A percentile compares a stretch with the other conserved stretches of the same genome.
phyloP scores from a whole-genome alignment of 2,888 invertebrate species.

The Ernsta delagoae region DNA sequence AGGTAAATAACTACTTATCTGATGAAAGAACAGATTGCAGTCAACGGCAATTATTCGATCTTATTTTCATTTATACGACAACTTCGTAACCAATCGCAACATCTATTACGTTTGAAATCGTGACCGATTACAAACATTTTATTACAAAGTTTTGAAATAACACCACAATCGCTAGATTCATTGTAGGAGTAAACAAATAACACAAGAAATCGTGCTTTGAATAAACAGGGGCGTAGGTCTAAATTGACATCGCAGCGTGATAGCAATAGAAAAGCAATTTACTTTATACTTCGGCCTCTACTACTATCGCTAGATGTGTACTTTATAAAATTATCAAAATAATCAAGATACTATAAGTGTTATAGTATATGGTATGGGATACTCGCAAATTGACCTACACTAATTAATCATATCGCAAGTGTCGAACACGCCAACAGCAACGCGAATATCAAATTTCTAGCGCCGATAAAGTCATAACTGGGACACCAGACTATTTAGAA shows the following conservation, averaged over 20 bases:
- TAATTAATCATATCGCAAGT: background rate
- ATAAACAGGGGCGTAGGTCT: background rate
- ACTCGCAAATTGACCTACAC: too few relatives aligned
- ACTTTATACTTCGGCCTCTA: too few relatives aligned
- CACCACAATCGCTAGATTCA: background rate
- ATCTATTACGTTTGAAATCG: conserved; percentile 2
- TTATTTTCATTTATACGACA: conserved; percentile 1
- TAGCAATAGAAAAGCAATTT: too few relatives aligned
- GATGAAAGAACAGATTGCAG: background rate
- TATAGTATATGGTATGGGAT: too few relatives aligned
- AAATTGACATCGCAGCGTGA: too few relatives aligned
- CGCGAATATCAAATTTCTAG: conserved; percentile 42
- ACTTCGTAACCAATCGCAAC: background rate
- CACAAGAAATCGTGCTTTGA: background rate
- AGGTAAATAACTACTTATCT: background rate
- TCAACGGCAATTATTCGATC: background rate
- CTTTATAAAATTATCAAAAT: too few relatives aligned
- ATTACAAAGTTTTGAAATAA: background rate
- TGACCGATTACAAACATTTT: background rate
- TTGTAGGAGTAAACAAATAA: background rate
- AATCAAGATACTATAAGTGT: too few relatives aligned
- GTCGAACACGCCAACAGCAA: conserved; percentile 35
- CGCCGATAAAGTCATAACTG: conserved; percentile 38
- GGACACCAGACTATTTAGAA: conserved; percentile 43
- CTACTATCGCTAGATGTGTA: too few relatives aligned